phyloP scores from a whole-genome alignment of 2,797 vertebrate genomes.

The Cryptoblepharus egeriae region DNA sequence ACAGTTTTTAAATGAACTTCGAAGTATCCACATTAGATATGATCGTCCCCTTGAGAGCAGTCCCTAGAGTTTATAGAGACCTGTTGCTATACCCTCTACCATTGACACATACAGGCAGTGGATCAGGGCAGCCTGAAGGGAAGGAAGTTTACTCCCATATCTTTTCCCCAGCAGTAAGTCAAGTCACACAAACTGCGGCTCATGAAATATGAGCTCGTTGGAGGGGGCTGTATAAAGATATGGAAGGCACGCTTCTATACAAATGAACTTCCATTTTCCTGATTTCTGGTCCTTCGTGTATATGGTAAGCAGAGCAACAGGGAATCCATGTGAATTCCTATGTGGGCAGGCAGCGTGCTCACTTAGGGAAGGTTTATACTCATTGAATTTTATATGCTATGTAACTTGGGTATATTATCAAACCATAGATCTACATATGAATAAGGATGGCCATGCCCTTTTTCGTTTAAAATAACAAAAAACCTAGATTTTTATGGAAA shows the following conservation, averaged over 20 bases:
- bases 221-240: background rate
- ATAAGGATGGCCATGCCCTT: constrained; percentile 64
- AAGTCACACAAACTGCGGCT: background rate
- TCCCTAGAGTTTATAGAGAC: background rate
- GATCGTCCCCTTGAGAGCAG: background rate
- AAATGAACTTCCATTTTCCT: background rate
- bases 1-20: constrained; percentile 76
- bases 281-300: background rate
- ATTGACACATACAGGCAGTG: background rate
- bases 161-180: background rate
- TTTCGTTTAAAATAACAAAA: constrained; percentile 52
- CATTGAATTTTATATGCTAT: constrained; percentile 68
- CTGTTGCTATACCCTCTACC: background rate
- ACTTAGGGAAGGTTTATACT: background rate
- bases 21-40: constrained; percentile 61
- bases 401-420: constrained; percentile 68
- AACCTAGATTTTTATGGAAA: constrained; percentile 56
- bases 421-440: constrained; percentile 62
- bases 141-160: background rate
- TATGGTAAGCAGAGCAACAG: background rate
- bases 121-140: background rate
- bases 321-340: background rate
- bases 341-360: background rate
- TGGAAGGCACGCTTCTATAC: no score
- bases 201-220: background rate